A percentile compares a stretch with the other conserved stretches of the same genome.
Conservation (phyloP, 2,888 invertebrate species). For the Andrena bicolor region DNA sequence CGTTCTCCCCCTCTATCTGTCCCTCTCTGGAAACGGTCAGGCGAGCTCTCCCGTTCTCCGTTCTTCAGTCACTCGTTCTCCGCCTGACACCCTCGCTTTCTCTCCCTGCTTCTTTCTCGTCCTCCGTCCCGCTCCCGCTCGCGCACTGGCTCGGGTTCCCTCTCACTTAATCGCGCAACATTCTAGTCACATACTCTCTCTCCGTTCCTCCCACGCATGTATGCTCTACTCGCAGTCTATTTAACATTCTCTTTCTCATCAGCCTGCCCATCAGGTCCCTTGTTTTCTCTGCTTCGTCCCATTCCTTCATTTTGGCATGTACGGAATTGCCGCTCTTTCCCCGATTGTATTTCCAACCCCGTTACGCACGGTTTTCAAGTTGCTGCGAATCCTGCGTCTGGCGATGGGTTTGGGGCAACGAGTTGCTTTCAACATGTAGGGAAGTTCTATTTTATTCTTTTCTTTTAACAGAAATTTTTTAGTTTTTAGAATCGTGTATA, state of each 20-base stretch:
- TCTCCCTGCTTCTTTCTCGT: conserved; percentile 10
- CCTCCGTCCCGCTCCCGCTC: not conserved
- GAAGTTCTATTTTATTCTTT: no score
- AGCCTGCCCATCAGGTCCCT: conserved; percentile 1
- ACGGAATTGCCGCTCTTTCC: not conserved
- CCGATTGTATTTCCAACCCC: not conserved
- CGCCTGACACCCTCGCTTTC: conserved; percentile 34
- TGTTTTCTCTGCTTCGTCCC: not conserved
- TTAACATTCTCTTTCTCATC: not conserved
- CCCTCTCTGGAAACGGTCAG: conserved; percentile 11
- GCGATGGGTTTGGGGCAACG: no score
- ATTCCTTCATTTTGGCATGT: not conserved
- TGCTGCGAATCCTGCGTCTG: no score
- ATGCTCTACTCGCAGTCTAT: not conserved
- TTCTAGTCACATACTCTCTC: conserved; percentile 15
- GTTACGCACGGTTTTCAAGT: not conserved
- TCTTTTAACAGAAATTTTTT: no score
- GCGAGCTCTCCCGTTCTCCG: conserved; percentile 2
- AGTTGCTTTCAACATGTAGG: no score
- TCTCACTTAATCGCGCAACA: conserved; percentile 8
- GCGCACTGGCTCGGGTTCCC: conserved; percentile 8
- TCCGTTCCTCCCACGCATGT: conserved; percentile 5
- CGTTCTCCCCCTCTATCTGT: conserved; percentile 34
- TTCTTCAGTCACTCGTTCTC: conserved; percentile 30
- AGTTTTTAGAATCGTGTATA: no score